Base-by-base conservation (phyloP, 2,888 invertebrate genomes). In the Drosophila mettleri region DNA sequence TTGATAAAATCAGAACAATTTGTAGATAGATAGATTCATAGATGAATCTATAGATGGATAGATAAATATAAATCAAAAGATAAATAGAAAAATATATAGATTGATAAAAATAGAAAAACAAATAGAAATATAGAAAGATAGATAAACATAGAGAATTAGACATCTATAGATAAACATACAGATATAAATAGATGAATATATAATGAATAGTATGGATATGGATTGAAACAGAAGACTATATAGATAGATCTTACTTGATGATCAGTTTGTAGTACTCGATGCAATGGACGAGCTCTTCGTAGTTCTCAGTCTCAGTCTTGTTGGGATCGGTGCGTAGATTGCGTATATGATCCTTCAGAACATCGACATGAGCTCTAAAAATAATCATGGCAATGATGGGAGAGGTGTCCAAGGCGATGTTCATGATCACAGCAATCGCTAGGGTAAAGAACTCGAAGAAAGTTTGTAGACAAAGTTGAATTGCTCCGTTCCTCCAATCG, bases 231-330 rank as follows among this genome's bases (percentile, higher is more conserved):
- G 16, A 48, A n/a, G n/a, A n/a, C n/a, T 48, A n/a, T 2, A 34
- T 34, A 14, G 5, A 49, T 22, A 5, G 3, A n/a, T 33, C 45
- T 33, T 43, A 83, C 80, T 38, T 55, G 8, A 63, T 10, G n/a
- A 81, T 78, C 29, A 54, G 41, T 31, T 79, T 82, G 48, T 68
- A 57, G 31, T 73, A 60, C 6, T 51, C 46, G 1, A 74, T 57
- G 34, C 69, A 76, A 0, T 48, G 38, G 0, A 79, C 65, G 29
- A 70, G 8, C 3, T 69, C 67, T 7, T 69, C 29, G 5, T 73
- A 80, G 46, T 73, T 69, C 3, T 73, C 61, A 0, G 53, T 33
- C 18, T 76, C 61, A 5, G 60, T 59, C 1, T 60, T 43, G 0
- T 9, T 31, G 0, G 59, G 49, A 49, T 83, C 60, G 2, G 14